Percentiles rank a stretch among this genome's conserved stretches.
Conservation (phyloP, 2,888 invertebrate species). For the Diogma glabrata region DNA sequence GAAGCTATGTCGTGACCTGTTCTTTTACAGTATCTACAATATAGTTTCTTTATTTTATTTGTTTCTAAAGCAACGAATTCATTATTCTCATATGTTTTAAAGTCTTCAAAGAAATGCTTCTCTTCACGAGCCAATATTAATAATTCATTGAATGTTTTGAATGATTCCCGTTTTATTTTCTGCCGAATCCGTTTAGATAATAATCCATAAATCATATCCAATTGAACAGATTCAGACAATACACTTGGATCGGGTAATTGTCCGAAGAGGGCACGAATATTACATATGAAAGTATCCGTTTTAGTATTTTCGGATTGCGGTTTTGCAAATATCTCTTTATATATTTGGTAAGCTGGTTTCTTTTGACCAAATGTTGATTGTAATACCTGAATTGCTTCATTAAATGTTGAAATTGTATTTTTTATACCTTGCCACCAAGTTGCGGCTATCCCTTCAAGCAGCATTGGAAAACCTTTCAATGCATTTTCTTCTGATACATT, state of each 20-base stretch:
- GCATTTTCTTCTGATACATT: neutral
- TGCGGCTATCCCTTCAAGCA: neutral
- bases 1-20: neutral
- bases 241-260: neutral
- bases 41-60: neutral
- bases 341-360: neutral
- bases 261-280: neutral
- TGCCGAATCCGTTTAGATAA: neutral
- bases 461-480: neutral
- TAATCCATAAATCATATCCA: neutral
- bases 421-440: conserved; percentile 1
- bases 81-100: neutral
- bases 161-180: neutral
- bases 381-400: neutral
- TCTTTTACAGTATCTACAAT: neutral
- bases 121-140: neutral
- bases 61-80: neutral
- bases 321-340: neutral
- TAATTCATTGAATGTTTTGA: conserved; percentile 1
- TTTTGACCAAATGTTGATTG: neutral
- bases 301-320: neutral
- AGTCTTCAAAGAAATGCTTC: neutral
- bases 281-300: neutral
- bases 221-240: neutral
- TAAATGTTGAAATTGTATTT: neutral